Base-by-base conservation (phyloP, 1,140 invertebrate genomes). In the Cylas formicarius region DNA sequence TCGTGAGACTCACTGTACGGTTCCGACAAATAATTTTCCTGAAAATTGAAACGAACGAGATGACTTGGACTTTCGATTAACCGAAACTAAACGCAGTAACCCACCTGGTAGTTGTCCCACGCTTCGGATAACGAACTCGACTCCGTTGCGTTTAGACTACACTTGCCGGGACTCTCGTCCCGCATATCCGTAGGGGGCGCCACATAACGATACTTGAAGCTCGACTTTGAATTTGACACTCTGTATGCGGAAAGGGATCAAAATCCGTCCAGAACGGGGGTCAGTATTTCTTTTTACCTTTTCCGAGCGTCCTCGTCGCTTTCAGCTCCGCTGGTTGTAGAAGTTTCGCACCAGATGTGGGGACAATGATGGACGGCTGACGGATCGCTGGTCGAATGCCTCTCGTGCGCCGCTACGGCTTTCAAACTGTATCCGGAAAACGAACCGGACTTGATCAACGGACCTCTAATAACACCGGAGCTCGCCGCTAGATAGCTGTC, bases 21-120 rank as follows among this genome's bases (percentile, higher is more conserved):
- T 61, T 92, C 90, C 44, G 87, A 91, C 63, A 87, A 79, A 63
- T 93, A 92, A 64, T 90, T 90, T 66, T 91, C 88, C 84, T 89
- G 61, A 35, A 67, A 66, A 66, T 19, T 2, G 23, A 36, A 21
- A 38, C 2, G 11, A 24, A 26, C 1, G n/a, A 33, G 16, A 7
- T 16, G 17, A 20, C 9, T n/a, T 8, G 9, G 9, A 5, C 6
- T 2, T 14, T 13, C 2, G 5, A 2, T n/a, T 16, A 17, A 13
- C 6, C n/a, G n/a, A n/a, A n/a, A 40, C 8, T 35, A 18, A 33
- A 38, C 8, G 10, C 16, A 2, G 8, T 5, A 16, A 3, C 22
- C 38, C 37, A 81, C 79, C 72, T 84, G 82, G 69, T 85, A 86
- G 62, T 81, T 83, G 64, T 86, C 83, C 83, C 83, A 86, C 24